A percentile compares a stretch with the other conserved stretches of the same genome.
Evolutionary conservation across 2,113 vertebrate genomes (phyloP).

Genomic region (Balaenoptera acutorostrata): DNA sequence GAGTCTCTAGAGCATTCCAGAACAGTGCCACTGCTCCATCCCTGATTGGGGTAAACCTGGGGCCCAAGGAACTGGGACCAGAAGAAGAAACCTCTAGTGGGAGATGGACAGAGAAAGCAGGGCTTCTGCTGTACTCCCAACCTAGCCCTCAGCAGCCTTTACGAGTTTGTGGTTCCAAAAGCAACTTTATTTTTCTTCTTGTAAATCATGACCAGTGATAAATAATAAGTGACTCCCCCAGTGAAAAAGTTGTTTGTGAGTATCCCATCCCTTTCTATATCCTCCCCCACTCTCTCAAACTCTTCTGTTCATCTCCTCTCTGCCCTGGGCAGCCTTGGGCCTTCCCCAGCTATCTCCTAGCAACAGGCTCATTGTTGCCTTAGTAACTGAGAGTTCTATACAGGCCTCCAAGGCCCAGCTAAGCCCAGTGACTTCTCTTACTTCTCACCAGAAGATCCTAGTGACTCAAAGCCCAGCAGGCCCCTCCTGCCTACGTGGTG

Average conservation of each 20-base stretch:
- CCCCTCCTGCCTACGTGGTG: not conserved
- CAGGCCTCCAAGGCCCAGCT: constrained; percentile 17
- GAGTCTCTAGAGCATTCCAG: constrained; percentile 37
- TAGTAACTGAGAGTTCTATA: constrained; percentile 43
- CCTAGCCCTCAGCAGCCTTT: not conserved
- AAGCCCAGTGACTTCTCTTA: constrained; percentile 28
- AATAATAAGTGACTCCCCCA: not conserved
- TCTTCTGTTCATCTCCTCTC: not conserved
- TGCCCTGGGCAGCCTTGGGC: constrained; percentile 35
- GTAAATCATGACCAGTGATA: constrained; percentile 39
- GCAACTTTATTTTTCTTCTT: constrained; percentile 64
- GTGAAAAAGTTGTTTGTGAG: not conserved
- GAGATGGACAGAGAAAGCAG: not conserved
- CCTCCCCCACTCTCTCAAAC: not conserved
- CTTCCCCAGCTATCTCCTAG: constrained; percentile 58
- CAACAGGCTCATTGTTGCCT: constrained; percentile 49
- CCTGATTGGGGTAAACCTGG: not conserved
- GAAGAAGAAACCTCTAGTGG: not conserved
- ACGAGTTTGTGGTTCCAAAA: constrained; percentile 48
- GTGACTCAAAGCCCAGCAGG: constrained; percentile 16
- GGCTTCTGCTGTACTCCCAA: not conserved
- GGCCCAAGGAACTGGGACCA: not conserved
- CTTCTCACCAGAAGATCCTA: constrained; percentile 38
- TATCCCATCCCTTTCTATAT: not conserved
- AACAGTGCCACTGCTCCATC: not conserved